phyloP scores from a whole-genome alignment of 1,140 invertebrate species.

The Arion vulgaris region DNA sequence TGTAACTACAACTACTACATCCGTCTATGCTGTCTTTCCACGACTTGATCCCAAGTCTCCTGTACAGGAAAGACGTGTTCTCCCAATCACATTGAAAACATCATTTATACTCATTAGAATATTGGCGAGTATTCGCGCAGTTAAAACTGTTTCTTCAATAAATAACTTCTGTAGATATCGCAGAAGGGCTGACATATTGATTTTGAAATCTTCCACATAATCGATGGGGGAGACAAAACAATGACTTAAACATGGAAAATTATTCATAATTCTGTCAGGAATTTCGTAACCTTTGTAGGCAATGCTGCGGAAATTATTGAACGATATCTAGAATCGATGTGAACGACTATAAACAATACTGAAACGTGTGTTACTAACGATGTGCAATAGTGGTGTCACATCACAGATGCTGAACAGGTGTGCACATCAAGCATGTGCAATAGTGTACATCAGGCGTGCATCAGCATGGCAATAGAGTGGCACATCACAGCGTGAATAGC shows the following conservation, averaged over 20 bases:
- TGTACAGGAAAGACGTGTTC: neutral
- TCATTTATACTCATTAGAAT: neutral
- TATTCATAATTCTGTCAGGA: conserved; percentile 17
- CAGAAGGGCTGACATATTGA: conserved; percentile 14
- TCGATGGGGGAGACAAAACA: conserved; percentile 13
- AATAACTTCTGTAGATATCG: conserved; percentile 6
- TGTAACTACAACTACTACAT: too few relatives aligned
- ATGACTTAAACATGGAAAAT: conserved; percentile 17
- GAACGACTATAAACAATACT: too few relatives aligned
- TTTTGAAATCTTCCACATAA: neutral
- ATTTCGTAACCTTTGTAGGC: conserved; percentile 10
- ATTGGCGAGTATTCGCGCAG: neutral
- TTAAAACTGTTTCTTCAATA: conserved; percentile 10
- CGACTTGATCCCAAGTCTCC: too few relatives aligned
- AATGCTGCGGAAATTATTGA: neutral
- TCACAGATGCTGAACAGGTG: too few relatives aligned
- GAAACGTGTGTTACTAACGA: too few relatives aligned
- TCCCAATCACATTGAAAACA: neutral
- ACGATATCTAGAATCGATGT: conserved; percentile 3
- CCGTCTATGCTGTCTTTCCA: neutral
- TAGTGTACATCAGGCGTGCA: too few relatives aligned
- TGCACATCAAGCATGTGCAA: too few relatives aligned
- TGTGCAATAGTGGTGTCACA: too few relatives aligned
- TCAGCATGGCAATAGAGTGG: too few relatives aligned
- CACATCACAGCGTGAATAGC: too few relatives aligned